Conservation (phyloP, 2,888 invertebrate genomes). For the Drosophila pseudotakahashii region DNA sequence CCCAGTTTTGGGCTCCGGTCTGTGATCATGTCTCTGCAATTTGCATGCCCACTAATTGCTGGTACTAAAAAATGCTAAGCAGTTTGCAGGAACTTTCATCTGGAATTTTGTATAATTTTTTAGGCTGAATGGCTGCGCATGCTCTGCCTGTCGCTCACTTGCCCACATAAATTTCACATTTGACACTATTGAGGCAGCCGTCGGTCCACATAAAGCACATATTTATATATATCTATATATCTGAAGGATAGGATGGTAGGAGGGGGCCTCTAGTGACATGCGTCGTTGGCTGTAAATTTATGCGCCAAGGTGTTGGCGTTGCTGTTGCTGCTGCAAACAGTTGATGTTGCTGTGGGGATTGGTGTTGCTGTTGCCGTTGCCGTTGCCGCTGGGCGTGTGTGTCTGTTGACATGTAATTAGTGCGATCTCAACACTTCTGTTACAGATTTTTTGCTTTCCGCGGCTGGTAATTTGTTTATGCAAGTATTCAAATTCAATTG, state of each 20-base stretch:
- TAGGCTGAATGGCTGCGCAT: slow-evolving; percentile 25
- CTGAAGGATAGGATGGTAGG: not conserved
- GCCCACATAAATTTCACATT: slow-evolving; percentile 77
- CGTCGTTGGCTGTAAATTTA: slow-evolving; percentile 76
- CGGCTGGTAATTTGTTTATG: slow-evolving; percentile 62
- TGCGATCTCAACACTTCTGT: slow-evolving; percentile 79
- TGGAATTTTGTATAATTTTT: slow-evolving; percentile 50
- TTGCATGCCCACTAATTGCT: slow-evolving; percentile 71
- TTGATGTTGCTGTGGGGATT: slow-evolving; percentile 12
- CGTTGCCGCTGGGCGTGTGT: slow-evolving; percentile 51
- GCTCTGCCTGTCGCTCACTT: slow-evolving; percentile 43
- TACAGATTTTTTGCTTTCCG: slow-evolving; percentile 48
- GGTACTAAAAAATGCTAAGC: slow-evolving; percentile 41
- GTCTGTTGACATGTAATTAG: slow-evolving; percentile 75
- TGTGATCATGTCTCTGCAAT: slow-evolving; percentile 51
- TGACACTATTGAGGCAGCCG: slow-evolving; percentile 70
- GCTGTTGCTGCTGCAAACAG: slow-evolving; percentile 39
- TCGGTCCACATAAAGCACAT: slow-evolving; percentile 53
- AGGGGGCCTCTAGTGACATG: slow-evolving; percentile 58
- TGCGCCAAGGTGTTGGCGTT: slow-evolving; percentile 75
- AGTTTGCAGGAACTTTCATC: slow-evolving; percentile 33
- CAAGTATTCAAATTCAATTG: slow-evolving; percentile 75
- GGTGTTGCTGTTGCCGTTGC: slow-evolving; percentile 35
- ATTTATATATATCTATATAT: slow-evolving; percentile 47
- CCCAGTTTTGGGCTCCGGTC: slow-evolving; percentile 26